phyloP scores from a whole-genome alignment of 2,113 vertebrate species.

The Mormyrus lacerda region DNA sequence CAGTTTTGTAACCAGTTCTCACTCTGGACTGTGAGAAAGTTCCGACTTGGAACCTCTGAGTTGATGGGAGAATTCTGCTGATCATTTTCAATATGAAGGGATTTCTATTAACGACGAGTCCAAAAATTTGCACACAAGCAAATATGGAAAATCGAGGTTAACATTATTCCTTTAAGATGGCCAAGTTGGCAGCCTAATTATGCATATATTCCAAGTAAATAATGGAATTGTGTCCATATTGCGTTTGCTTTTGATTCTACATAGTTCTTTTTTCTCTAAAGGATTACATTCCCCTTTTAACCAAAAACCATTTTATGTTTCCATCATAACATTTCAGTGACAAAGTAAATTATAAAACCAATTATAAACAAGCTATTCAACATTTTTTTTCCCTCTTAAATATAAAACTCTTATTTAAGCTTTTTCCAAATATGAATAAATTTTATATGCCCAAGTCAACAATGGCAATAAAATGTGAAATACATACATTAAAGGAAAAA shows the following conservation, averaged over 20 bases:
- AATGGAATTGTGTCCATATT: constrained; percentile 52
- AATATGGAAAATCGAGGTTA: constrained; percentile 57
- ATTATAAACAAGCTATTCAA: background rate
- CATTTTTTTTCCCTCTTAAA: background rate
- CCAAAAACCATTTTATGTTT: background rate
- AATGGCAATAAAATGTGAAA: constrained; percentile 9
- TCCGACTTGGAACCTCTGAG: background rate
- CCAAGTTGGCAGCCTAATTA: constrained; percentile 52
- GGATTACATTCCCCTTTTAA: constrained; percentile 39
- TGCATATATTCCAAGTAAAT: constrained; percentile 48
- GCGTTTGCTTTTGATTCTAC: constrained; percentile 37
- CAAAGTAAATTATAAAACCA: background rate
- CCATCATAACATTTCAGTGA: background rate
- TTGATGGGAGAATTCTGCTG: background rate
- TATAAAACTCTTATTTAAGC: background rate
- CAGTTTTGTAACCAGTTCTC: background rate
- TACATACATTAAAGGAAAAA: background rate
- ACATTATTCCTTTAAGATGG: constrained; percentile 41
- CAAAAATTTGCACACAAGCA: constrained; percentile 37
- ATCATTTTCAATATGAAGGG: background rate
- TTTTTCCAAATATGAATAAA: constrained; percentile 4
- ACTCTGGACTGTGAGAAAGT: background rate
- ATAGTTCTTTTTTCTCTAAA: constrained; percentile 35
- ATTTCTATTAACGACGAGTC: background rate
- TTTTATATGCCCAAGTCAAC: background rate